phyloP scores from a whole-genome alignment of 2,888 invertebrate genomes.

The Eremobia ochroleuca region DNA sequence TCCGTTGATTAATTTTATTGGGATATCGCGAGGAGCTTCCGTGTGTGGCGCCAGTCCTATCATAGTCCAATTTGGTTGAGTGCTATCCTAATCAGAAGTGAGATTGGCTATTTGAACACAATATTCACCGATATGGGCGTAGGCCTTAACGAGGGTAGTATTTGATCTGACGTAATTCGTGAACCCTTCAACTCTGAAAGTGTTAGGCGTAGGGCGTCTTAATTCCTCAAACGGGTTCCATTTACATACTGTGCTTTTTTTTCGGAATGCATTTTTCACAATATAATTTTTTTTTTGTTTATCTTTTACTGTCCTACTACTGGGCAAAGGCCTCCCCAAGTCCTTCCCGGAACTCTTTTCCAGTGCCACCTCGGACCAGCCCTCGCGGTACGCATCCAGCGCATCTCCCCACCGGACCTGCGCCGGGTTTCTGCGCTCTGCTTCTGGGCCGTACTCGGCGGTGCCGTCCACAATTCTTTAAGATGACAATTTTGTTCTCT shows the following conservation, averaged over 20 bases:
- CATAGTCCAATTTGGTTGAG: conserved; percentile 62
- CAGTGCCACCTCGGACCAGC: background rate
- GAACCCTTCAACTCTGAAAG: conserved; percentile 27
- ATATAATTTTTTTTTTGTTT: too few relatives aligned
- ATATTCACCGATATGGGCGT: conserved; percentile 46
- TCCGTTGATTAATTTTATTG: conserved; percentile 53
- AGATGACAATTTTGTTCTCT: background rate
- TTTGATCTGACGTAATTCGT: conserved; percentile 40
- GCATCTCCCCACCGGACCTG: background rate
- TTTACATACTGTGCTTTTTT: background rate
- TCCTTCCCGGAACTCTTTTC: background rate
- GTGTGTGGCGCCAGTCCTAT: conserved; percentile 60
- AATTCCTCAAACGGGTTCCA: background rate
- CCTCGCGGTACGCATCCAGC: background rate
- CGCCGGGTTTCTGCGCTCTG: too few relatives aligned
- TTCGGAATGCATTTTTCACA: background rate
- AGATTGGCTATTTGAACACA: conserved; percentile 60
- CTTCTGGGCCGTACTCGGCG: background rate
- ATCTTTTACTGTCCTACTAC: background rate
- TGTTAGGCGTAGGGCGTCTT: conserved; percentile 25
- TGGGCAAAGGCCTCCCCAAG: background rate
- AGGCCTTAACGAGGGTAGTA: conserved; percentile 45
- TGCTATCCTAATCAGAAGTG: conserved; percentile 61
- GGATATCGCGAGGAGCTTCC: conserved; percentile 55
- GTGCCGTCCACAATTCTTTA: background rate